Evolutionary conservation across 2,113 vertebrate genomes (phyloP), one percentile per base, ranked within the genome.

Genomic region (Eulemur macaco): DNA sequence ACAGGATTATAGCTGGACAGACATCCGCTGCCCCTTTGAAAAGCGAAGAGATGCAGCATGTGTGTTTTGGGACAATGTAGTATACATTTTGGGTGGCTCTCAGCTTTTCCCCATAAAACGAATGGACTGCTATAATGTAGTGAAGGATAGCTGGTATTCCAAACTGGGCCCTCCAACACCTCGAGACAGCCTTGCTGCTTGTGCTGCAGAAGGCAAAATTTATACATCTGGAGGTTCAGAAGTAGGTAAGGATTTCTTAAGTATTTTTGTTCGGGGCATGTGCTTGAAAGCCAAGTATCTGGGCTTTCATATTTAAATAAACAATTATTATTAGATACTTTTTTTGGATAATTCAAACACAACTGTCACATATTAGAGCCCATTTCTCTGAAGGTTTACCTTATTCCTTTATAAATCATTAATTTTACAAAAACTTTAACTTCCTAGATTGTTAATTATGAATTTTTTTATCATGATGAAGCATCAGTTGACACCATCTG

Each of bases 81-180:
- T 99, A 78, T 99, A 99, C 98, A 99, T 99, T 98, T 99, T 99
- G 97, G 99, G 99, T 80, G 99, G 99, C 96, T 99, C 99, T 47
- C 99, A 99, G 98, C 99, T 99, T 93, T 99, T 99, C 97, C 99
- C 99, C 86, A 99, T 99, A 98, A 99, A 99, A 97, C 98, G 99
- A 96, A 99, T 99, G 99, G 99, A 99, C 98, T 99, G 99, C 98
- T 99, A 99, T 98, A 99, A 99, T 80, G 99, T 99, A 81, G 99
- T 99, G 95, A 99, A 99, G 98, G 99, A 99, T 98, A 99, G 99
- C 98, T 99, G 99, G 99, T 99, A 99, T 98, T 99, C 99, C 97
- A 99, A 99, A 98, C 99, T 99, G 97, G 99, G 99, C 34, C 99
- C 99, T 66, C 99, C 99, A 31, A 99, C 99, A 54, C 99, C 99